Conservation (phyloP, 2,797 vertebrate species). For the Pampus argenteus region DNA sequence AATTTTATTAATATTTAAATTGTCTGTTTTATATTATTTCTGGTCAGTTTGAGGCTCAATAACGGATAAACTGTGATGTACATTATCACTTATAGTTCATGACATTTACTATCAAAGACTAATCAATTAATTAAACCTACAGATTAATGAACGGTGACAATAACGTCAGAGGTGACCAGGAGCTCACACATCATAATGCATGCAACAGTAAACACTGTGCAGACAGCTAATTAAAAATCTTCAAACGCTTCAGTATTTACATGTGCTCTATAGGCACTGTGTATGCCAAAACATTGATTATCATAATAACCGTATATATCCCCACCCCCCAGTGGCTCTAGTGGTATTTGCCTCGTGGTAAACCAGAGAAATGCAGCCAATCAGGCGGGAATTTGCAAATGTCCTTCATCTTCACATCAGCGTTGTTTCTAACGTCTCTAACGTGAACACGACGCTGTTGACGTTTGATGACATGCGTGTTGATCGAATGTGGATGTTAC, state of each 20-base stretch:
- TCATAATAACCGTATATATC: not conserved
- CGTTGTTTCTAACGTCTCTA: too few species aligned
- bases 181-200: not conserved
- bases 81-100: not conserved
- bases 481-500: too few species aligned
- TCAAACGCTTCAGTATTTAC: not conserved
- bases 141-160: not conserved
- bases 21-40: not conserved
- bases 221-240: conserved; percentile 33
- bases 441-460: conserved; percentile 15
- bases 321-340: not conserved
- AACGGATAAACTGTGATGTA: not conserved
- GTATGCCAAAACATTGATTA: conserved; percentile 17
- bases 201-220: not conserved
- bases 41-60: not conserved
- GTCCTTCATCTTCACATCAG: conserved; percentile 34
- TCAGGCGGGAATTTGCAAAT: conserved; percentile 43
- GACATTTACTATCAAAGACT: not conserved
- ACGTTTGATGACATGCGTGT: conserved; percentile 23
- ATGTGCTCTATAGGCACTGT: not conserved
- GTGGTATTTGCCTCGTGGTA: not conserved
- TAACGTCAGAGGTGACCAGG: not conserved
- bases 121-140: not conserved
- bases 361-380: conserved; percentile 13
- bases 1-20: not conserved